These are phyloP conservation scores for Sander vitreus DNA, from an alignment of 2,113 vertebrate genomes.

Conservation along the genomic window DNA sequence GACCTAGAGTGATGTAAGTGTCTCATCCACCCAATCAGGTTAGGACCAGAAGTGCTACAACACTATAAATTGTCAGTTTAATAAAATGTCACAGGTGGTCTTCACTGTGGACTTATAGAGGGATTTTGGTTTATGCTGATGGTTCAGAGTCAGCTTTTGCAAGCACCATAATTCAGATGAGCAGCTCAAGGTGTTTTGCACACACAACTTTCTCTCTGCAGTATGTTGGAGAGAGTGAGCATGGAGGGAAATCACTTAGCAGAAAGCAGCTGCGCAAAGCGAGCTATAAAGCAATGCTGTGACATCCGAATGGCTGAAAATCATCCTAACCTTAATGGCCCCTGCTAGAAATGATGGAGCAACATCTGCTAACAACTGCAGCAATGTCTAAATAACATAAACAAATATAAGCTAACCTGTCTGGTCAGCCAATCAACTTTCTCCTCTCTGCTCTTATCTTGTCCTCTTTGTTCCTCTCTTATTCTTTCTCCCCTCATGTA, in stretches of 20 bases:
- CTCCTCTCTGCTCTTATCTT: neutral
- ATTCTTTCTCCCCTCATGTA: neutral
- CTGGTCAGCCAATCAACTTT: constrained; percentile 6
- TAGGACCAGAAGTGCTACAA: no score
- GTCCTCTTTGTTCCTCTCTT: neutral
- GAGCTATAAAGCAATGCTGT: constrained; percentile 61
- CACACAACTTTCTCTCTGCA: neutral
- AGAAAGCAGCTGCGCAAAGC: constrained; percentile 32
- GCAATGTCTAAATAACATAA: constrained; percentile 22
- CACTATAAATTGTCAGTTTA: constrained; percentile 2
- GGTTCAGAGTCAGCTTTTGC: constrained; percentile 28
- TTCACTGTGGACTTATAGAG: neutral
- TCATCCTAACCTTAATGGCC: constrained; percentile 54
- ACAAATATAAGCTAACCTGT: constrained; percentile 41
- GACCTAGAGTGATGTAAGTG: no score
- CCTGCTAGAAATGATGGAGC: constrained; percentile 43
- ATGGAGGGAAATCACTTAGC: constrained; percentile 36
- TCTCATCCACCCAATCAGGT: no score
- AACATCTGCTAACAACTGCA: constrained; percentile 52
- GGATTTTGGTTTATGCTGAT: constrained; percentile 21
- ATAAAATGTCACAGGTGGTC: neutral
- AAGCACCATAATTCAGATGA: constrained; percentile 42
- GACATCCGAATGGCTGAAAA: constrained; percentile 58
- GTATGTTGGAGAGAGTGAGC: constrained; percentile 1
- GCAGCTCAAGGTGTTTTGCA: constrained; percentile 31